These are phyloP conservation scores for Macrobrachium rosenbergii DNA, from an alignment of 1,140 invertebrate species.

Conservation along the genomic window DNA sequence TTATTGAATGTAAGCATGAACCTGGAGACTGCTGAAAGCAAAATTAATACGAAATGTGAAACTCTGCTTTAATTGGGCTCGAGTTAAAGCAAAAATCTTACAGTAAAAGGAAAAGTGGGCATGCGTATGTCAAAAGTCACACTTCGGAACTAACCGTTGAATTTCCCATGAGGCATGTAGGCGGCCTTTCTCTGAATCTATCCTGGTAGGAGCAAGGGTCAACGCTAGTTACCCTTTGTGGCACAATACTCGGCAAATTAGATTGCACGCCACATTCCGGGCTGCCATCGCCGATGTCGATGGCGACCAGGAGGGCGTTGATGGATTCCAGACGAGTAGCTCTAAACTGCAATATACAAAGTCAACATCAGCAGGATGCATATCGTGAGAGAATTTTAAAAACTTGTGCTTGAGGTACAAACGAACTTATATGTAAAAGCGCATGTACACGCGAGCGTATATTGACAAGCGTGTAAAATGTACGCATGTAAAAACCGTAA, in stretches of 20 bases:
- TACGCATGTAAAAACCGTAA: too few relatives aligned
- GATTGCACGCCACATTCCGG: slow-evolving; percentile 42
- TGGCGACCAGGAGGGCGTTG: slow-evolving; percentile 43
- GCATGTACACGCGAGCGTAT: too few relatives aligned
- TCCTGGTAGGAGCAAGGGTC: slow-evolving; percentile 33
- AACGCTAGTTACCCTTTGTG: slow-evolving; percentile 6
- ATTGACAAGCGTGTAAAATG: too few relatives aligned
- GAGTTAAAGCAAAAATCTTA: too few relatives aligned
- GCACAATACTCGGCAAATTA: slow-evolving; percentile 19
- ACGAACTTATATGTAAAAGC: too few relatives aligned
- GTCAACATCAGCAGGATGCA: neutral
- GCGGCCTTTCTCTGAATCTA: slow-evolving; percentile 31
- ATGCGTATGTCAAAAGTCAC: too few relatives aligned
- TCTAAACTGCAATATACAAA: slow-evolving; percentile 21
- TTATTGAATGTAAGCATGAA: too few relatives aligned
- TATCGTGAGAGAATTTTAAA: neutral
- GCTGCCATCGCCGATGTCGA: slow-evolving; percentile 28
- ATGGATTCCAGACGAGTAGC: slow-evolving; percentile 19
- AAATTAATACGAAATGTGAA: too few relatives aligned
- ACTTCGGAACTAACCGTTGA: slow-evolving; percentile 25
- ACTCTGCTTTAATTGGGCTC: too few relatives aligned
- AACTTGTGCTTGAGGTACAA: neutral
- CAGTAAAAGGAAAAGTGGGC: too few relatives aligned
- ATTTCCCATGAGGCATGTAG: slow-evolving; percentile 17
- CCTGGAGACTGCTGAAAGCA: too few relatives aligned